Evolutionary conservation across 2,113 vertebrate genomes (phyloP).

Genomic region (Perccottus glenii): DNA sequence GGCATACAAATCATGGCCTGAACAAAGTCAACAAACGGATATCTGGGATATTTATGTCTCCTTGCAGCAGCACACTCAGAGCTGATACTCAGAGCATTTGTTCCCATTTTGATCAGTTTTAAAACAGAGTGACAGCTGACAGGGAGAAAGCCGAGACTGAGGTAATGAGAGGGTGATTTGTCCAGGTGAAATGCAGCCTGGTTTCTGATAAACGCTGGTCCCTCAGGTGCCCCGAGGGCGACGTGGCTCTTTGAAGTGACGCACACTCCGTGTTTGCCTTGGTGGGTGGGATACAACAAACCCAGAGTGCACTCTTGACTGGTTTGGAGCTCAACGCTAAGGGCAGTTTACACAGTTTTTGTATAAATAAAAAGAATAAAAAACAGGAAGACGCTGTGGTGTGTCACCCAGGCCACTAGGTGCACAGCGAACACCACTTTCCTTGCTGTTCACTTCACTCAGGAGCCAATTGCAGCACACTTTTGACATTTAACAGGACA

Average conservation of each 20-base stretch:
- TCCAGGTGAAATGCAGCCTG: conserved; percentile 39
- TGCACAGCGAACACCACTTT: too few relatives aligned
- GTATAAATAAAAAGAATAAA: too few relatives aligned
- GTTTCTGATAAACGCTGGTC: conserved; percentile 40
- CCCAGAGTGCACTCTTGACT: conserved; percentile 42
- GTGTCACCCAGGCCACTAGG: too few relatives aligned
- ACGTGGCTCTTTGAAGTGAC: conserved; percentile 59
- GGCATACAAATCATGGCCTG: conserved; percentile 62
- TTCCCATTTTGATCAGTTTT: conserved; percentile 14
- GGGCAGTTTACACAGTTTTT: not conserved
- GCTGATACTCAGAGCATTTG: conserved; percentile 14
- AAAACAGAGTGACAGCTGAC: conserved; percentile 17
- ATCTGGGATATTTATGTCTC: conserved; percentile 62
- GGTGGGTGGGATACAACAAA: conserved; percentile 68
- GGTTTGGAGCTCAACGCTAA: conserved; percentile 58
- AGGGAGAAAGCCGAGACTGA: conserved; percentile 14
- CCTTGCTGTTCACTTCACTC: too few relatives aligned
- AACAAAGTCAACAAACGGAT: conserved; percentile 69
- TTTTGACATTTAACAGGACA: too few relatives aligned
- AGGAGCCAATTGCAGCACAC: too few relatives aligned
- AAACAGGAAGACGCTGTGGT: too few relatives aligned
- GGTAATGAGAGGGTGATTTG: conserved; percentile 48
- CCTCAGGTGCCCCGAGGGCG: conserved; percentile 37
- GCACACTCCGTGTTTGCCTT: conserved; percentile 58
- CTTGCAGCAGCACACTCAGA: conserved; percentile 32